Evolutionary conservation across 2,888 invertebrate species (phyloP).

Genomic region (Drosophila limbata): DNA sequence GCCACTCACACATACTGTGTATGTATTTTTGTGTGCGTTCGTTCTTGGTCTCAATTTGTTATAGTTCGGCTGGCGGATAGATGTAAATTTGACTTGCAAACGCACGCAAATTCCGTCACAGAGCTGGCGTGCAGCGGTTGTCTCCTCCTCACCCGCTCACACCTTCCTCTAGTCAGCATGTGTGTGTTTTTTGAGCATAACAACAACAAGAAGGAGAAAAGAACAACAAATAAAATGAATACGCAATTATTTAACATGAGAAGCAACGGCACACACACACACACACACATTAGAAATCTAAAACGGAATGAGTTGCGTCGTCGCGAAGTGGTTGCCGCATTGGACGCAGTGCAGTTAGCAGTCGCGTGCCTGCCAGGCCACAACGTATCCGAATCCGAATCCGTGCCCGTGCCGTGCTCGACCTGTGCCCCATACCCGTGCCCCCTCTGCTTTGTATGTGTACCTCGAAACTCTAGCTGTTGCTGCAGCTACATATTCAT

Average conservation of each 20-base stretch:
- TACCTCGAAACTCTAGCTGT: background rate
- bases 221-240: constrained; percentile 70
- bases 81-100: constrained; percentile 55
- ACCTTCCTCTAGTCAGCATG: background rate
- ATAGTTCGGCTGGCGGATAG: constrained; percentile 33
- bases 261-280: constrained; percentile 36
- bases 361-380: constrained; percentile 75
- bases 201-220: constrained; percentile 24
- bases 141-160: constrained; percentile 13
- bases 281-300: background rate
- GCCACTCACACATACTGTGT: constrained; percentile 27
- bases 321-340: constrained; percentile 65
- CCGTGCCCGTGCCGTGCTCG: constrained; percentile 32
- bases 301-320: constrained; percentile 23
- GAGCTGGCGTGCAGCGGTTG: constrained; percentile 65
- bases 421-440: constrained; percentile 15
- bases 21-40: constrained; percentile 14
- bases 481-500: constrained; percentile 12
- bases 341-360: constrained; percentile 69
- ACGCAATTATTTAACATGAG: constrained; percentile 80
- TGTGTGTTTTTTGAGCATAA: constrained; percentile 34
- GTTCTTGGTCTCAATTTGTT: constrained; percentile 55
- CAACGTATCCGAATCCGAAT: constrained; percentile 67
- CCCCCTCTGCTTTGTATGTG: constrained; percentile 1
- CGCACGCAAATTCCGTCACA: constrained; percentile 69